Evolutionary conservation across 2,797 vertebrate genomes (phyloP).

Genomic region (Arrhamphus sclerolepis): DNA sequence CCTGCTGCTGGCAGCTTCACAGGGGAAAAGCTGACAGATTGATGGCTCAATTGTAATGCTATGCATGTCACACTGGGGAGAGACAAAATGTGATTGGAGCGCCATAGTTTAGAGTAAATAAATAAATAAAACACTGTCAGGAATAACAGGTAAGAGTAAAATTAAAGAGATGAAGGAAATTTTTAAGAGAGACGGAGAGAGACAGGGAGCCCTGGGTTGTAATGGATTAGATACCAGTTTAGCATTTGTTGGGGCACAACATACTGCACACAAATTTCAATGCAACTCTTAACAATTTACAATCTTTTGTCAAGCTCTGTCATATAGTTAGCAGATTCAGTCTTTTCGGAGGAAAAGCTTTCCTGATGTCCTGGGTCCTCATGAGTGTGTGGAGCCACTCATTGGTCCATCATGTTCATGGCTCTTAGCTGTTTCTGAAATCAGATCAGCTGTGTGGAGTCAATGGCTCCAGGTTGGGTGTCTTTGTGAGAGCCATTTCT

Average conservation of each 20-base stretch:
- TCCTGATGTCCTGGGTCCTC: conserved; percentile 37
- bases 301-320: conserved; percentile 56
- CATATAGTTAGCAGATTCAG: conserved; percentile 41
- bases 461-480: conserved; percentile 10
- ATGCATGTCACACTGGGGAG: conserved; percentile 64
- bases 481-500: conserved; percentile 25
- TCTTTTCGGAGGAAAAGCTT: conserved; percentile 30
- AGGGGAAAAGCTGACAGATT: conserved; percentile 65
- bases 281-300: conserved; percentile 60
- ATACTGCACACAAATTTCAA: conserved; percentile 58
- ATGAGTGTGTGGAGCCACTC: conserved; percentile 12
- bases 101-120: conserved; percentile 46
- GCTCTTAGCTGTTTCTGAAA: conserved; percentile 42
- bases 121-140: conserved; percentile 46
- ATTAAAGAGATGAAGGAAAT: conserved; percentile 20
- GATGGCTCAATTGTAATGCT: conserved; percentile 79
- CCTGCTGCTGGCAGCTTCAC: conserved; percentile 46
- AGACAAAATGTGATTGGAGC: conserved; percentile 61
- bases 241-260: conserved; percentile 35
- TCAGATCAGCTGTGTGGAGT: conserved; percentile 25
- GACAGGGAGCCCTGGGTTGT: conserved; percentile 16
- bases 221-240: conserved; percentile 46
- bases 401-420: conserved; percentile 32
- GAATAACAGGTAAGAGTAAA: conserved; percentile 53
- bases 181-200: neutral